Conservation (phyloP, 2,113 vertebrate species). For the Clarias macrocephalus region DNA sequence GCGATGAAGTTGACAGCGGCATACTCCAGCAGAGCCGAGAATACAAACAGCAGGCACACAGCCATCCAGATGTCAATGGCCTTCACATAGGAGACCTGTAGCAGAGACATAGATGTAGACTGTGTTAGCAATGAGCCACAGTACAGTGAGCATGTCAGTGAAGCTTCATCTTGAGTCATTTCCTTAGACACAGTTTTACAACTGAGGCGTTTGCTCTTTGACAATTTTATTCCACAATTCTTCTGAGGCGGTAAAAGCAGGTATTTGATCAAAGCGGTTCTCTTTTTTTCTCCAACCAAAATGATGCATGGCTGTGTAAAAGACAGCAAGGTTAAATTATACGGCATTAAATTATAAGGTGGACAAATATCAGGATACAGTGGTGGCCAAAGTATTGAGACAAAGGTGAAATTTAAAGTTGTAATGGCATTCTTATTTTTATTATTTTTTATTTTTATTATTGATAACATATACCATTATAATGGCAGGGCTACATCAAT, state of each 20-base stretch:
- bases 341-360: background rate
- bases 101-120: background rate
- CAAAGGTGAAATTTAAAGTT: too few relatives aligned
- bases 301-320: slow-evolving; percentile 34
- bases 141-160: slow-evolving; percentile 7
- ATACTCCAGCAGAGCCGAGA: slow-evolving; percentile 95
- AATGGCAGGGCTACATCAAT: too few relatives aligned
- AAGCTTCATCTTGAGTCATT: slow-evolving; percentile 16
- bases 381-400: too few relatives aligned
- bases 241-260: background rate
- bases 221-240: slow-evolving; percentile 34
- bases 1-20: slow-evolving; percentile 98
- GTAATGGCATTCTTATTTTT: too few relatives aligned
- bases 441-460: too few relatives aligned
- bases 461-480: too few relatives aligned
- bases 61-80: slow-evolving; percentile 99
- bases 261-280: slow-evolving; percentile 6
- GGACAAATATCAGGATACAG: too few relatives aligned
- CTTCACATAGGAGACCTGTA: slow-evolving; percentile 97
- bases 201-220: slow-evolving; percentile 31
- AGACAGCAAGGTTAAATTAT: slow-evolving; percentile 31
- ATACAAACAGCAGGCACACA: slow-evolving; percentile 95
- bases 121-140: slow-evolving; percentile 18
- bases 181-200: slow-evolving; percentile 30
- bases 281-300: background rate